Base-by-base conservation (phyloP, 92 coral and sea anemone species). In the Isaurus tuberculatus region DNA sequence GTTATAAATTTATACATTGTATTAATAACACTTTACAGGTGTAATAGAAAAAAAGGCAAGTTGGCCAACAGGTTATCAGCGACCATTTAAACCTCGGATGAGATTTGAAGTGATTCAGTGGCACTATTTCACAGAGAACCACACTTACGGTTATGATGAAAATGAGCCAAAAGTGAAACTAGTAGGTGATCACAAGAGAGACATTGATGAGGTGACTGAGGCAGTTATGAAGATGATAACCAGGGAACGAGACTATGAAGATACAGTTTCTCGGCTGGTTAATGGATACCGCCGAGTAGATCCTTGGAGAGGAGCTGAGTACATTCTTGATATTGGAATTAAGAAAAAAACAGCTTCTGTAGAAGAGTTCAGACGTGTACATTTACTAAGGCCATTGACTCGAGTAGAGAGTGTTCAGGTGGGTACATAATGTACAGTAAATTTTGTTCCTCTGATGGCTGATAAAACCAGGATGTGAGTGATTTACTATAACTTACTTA, bases 41-140 rank as follows among this genome's bases (percentile, higher is more conserved):
- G 97, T 94, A 4, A 91, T 89, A 29, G 99, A 96, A 77, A 96
- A 96, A 86, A 91, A 89, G 66, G 93, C 99, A 13, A 85, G 93
- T 14, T 96, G 99, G 99, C 99, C 99, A 29, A 90, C 94, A 51
- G 99, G 96, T 26, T 96, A 91, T 68, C 95, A 84, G n/a, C 94
- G 88, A 64, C 96, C 98, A 14, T 96, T 94, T 84, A 86, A 73
- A 60, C 99, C 99, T 22, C 86, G 91, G 32, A 88, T 98, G 44
- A 90, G 99, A 46, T 96, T 96, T 87, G 99, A 94, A 51, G 99
- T 96, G 65, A 88, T 96, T 11, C 94, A 94, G 40, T 96, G 99
- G 99, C 94, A 96, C 31, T 96, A 96, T 75, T 96, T 96, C 88
- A 96, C 97, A 31, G 86, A 89, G 40, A 73, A 86, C 19, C 87